These are phyloP conservation scores for Octopus sinensis DNA, from an alignment of 1,140 invertebrate species.

Conservation along the genomic window DNA sequence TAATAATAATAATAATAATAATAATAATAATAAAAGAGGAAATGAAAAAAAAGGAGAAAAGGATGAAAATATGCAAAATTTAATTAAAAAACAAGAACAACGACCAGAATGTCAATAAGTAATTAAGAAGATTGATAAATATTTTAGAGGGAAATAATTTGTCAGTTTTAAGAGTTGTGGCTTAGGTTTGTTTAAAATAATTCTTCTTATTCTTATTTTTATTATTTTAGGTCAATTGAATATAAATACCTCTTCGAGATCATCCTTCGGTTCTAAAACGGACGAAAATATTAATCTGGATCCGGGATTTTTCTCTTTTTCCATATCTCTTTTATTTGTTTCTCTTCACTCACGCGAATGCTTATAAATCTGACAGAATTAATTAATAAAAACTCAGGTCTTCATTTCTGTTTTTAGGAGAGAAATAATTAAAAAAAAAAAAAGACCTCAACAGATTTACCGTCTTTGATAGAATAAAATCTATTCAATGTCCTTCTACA, in stretches of 20 bases:
- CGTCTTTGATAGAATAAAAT: no score
- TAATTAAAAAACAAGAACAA: background rate
- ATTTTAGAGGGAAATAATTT: slow-evolving; percentile 9
- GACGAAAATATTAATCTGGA: slow-evolving; percentile 7
- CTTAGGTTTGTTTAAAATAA: no score
- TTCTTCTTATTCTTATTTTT: no score
- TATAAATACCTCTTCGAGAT: slow-evolving; percentile 20
- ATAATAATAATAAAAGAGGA: background rate
- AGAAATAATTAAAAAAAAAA: no score
- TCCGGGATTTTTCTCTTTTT: background rate
- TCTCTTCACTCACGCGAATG: no score
- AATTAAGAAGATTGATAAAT: background rate
- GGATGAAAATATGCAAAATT: background rate
- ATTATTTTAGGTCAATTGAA: background rate
- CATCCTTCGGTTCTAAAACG: slow-evolving; percentile 17
- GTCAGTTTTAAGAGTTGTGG: background rate
- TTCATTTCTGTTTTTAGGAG: no score
- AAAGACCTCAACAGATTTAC: no score
- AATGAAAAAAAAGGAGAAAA: background rate
- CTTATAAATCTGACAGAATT: no score
- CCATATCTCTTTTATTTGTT: background rate
- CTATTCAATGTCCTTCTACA: no score
- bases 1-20: no score
- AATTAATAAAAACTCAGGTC: no score
- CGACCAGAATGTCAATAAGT: slow-evolving; percentile 13